These are phyloP conservation scores for Catalaphyllia jardinei DNA, from an alignment of 64 coral and sea anemone species.

Conservation along the genomic window DNA sequence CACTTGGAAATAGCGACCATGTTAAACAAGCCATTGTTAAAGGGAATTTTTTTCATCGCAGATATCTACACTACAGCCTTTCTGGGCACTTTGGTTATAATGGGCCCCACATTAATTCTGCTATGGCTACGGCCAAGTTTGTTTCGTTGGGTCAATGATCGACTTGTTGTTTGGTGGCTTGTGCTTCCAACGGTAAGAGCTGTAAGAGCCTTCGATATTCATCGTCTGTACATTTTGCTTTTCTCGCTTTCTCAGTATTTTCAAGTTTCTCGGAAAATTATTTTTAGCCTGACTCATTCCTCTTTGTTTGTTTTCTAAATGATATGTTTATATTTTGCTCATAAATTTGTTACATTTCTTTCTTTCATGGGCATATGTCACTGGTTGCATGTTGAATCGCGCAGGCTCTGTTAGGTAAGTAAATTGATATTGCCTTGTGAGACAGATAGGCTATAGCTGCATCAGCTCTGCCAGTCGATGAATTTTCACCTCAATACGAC, in stretches of 20 bases:
- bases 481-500: neutral
- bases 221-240: neutral
- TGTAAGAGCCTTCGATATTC: neutral
- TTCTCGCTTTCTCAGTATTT: neutral
- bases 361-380: neutral
- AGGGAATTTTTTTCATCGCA: constrained; percentile 22
- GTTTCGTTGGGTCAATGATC: constrained; percentile 57
- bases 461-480: neutral
- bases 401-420: neutral
- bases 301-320: neutral
- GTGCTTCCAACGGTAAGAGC: constrained; percentile 53
- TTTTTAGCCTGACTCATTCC: neutral
- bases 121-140: constrained; percentile 24
- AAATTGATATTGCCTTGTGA: neutral
- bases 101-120: constrained; percentile 47
- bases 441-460: neutral
- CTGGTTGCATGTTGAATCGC: neutral
- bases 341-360: neutral
- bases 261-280: neutral
- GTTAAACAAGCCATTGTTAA: neutral
- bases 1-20: neutral
- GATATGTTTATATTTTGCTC: neutral
- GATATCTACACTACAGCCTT: constrained; percentile 19
- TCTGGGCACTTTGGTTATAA: constrained; percentile 53
- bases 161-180: constrained; percentile 25